Percentiles rank a stretch among this genome's conserved stretches.
Conservation (phyloP, 2,797 vertebrate species). For the Lepilemur ruficaudatus region DNA sequence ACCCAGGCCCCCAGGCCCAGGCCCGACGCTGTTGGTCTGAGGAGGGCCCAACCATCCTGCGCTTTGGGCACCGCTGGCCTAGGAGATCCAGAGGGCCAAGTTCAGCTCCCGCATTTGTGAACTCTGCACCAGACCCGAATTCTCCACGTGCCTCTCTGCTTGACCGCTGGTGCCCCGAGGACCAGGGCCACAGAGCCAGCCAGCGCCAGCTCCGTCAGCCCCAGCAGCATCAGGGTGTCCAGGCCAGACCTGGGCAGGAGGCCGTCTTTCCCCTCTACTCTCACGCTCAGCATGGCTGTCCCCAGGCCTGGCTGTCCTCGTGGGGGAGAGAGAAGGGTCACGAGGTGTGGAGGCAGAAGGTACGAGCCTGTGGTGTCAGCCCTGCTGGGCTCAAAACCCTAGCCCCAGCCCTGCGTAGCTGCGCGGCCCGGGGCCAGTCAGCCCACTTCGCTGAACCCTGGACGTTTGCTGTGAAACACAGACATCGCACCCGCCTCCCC, state of each 20-base stretch:
- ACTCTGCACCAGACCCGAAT: not conserved
- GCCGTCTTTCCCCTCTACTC: not conserved
- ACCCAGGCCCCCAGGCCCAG: fast-evolving
- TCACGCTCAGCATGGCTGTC: not conserved
- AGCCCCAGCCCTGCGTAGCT: not conserved
- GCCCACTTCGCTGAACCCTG: not conserved
- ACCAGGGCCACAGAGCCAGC: not conserved
- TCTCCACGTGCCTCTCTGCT: not conserved
- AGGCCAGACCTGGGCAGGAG: not conserved
- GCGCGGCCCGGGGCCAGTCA: not conserved
- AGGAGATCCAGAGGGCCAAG: not conserved
- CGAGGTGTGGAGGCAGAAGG: not conserved
- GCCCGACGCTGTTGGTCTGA: not conserved
- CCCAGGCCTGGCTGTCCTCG: not conserved
- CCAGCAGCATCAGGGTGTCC: not conserved
- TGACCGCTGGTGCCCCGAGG: fast-evolving
- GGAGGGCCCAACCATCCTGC: not conserved
- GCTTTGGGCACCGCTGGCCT: not conserved
- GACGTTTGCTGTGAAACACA: not conserved
- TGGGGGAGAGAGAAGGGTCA: not conserved
- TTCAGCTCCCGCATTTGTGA: not conserved
- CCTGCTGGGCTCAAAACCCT: not conserved
- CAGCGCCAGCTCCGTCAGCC: not conserved
- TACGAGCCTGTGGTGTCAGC: not conserved
- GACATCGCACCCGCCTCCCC: fast-evolving